Base-by-base conservation (phyloP, 1,140 invertebrate species). In the Drosophila repleta region DNA sequence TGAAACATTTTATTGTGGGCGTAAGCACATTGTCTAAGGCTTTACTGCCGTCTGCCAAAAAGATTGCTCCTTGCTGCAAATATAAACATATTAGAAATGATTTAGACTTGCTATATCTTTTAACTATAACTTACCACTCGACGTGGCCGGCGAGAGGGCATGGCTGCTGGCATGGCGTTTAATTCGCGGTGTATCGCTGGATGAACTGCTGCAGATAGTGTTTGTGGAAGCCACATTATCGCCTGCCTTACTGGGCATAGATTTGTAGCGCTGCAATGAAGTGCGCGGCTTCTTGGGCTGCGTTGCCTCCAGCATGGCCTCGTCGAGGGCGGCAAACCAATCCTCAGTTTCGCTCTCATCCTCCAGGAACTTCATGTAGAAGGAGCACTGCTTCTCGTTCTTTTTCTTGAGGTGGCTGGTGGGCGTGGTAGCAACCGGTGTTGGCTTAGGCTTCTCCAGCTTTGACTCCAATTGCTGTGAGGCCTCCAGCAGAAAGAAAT, bases 341-440 rank as follows among this genome's bases (percentile, higher is more conserved):
- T 91, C 90, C 41, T 91, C 90, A 4, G 74, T 55, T 24, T 85
- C 82, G 37, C 71, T 77, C 18, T 91, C 90, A 61, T 91, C 90
- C 45, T 91, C 90, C 17, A 91, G 61, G 55, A 91, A 91, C 43
- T 91, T 90, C 90, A 90, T 90, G 60, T 91, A 91, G 51, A 85
- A 85, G 4, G 90, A 91, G 0, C 87, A 66, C 4, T 84, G 76
- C 48, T 91, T 90, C 0, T 87, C 68, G 10, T 79, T 77, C 20
- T 73, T 49, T 1, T 66, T 53, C 18, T 76, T 80, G 41, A 64
- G 48, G 15, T 85, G 67, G 4, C 77, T 84, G 35, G 76, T 88
- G 26, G 80, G 81, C 6, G 81, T 85, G 17, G 81, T 85, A 7
- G 15, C 51, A 2, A 41, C 63, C n/a, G 68, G 39, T 4, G 32